Evolutionary conservation across 2,888 invertebrate species (phyloP).

Genomic region (Lasioglossum pauxillum): DNA sequence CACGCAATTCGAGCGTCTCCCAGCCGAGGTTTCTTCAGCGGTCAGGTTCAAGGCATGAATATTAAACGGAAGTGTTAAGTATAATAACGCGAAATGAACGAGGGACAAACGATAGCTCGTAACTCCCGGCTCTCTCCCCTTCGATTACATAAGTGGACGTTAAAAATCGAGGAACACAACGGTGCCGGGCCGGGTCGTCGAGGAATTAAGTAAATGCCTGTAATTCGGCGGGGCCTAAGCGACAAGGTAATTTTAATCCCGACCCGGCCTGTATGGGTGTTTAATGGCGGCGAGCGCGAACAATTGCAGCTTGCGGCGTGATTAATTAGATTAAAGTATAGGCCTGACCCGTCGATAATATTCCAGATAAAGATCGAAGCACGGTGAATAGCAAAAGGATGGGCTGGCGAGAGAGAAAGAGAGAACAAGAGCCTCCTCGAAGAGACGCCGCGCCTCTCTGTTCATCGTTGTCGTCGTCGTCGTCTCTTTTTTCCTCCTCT

Average conservation of each 20-base stretch:
- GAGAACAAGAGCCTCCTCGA: not conserved
- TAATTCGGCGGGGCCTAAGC: constrained; percentile 58
- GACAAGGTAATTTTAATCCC: constrained; percentile 68
- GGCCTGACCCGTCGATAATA: constrained; percentile 63
- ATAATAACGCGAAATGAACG: constrained; percentile 12
- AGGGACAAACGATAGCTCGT: constrained; percentile 10
- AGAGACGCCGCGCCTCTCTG: constrained; percentile 16
- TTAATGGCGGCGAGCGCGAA: constrained; percentile 62
- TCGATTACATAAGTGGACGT: not conserved
- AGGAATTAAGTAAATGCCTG: constrained; percentile 63
- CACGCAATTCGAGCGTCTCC: not conserved
- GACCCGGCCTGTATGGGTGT: constrained; percentile 40
- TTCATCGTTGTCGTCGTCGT: not conserved
- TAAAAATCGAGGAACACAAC: constrained; percentile 15
- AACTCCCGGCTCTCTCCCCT: not conserved
- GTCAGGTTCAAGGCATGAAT: not conserved
- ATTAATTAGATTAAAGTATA: constrained; percentile 74
- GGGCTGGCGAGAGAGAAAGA: constrained; percentile 2
- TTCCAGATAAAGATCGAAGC: constrained; percentile 66
- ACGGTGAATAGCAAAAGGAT: constrained; percentile 56
- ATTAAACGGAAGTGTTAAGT: constrained; percentile 14
- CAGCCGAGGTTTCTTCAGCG: not conserved
- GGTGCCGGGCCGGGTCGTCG: not conserved
- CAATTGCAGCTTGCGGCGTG: constrained; percentile 65
- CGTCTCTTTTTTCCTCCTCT: constrained; percentile 9